Evolutionary conservation across 2,797 vertebrate species (phyloP).

Genomic region (Pterois miles): DNA sequence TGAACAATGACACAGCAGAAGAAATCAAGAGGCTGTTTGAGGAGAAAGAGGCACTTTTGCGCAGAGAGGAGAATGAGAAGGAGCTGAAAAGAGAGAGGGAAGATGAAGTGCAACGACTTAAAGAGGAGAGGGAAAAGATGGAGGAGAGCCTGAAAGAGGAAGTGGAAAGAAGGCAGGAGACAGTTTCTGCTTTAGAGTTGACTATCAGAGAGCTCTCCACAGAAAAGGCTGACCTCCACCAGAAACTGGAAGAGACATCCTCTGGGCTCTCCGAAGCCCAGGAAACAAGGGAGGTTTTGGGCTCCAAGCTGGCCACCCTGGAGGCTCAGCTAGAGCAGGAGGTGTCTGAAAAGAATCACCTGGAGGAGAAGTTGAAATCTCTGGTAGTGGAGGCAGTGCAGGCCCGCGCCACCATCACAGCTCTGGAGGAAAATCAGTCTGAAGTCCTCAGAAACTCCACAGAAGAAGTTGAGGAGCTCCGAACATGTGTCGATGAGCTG

Average conservation of each 20-base stretch:
- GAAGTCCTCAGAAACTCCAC: constrained; percentile 56
- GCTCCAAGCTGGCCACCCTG: constrained; percentile 68
- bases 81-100: constrained; percentile 65
- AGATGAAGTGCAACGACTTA: constrained; percentile 38
- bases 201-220: constrained; percentile 71
- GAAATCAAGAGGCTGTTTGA: constrained; percentile 63
- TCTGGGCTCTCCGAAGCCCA: constrained; percentile 69
- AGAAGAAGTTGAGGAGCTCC: constrained; percentile 77
- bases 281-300: constrained; percentile 67
- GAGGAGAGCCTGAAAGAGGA: constrained; percentile 72
- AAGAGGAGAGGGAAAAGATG: constrained; percentile 58
- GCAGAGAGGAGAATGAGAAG: constrained; percentile 60
- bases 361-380: constrained; percentile 67
- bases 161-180: constrained; percentile 61
- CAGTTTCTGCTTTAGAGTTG: constrained; percentile 71
- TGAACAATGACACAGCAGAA: constrained; percentile 65
- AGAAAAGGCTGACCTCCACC: constrained; percentile 75
- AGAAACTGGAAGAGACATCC: constrained; percentile 78
- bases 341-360: constrained; percentile 72
- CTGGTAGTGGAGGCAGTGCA: constrained; percentile 75
- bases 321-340: constrained; percentile 78
- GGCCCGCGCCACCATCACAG: constrained; percentile 64
- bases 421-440: constrained; percentile 74
- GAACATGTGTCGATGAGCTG: constrained; percentile 72
- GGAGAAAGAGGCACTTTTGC: constrained; percentile 56